These are phyloP conservation scores for Lordiphosa clarofinis DNA, from an alignment of 1,140 invertebrate species.

Conservation along the genomic window DNA sequence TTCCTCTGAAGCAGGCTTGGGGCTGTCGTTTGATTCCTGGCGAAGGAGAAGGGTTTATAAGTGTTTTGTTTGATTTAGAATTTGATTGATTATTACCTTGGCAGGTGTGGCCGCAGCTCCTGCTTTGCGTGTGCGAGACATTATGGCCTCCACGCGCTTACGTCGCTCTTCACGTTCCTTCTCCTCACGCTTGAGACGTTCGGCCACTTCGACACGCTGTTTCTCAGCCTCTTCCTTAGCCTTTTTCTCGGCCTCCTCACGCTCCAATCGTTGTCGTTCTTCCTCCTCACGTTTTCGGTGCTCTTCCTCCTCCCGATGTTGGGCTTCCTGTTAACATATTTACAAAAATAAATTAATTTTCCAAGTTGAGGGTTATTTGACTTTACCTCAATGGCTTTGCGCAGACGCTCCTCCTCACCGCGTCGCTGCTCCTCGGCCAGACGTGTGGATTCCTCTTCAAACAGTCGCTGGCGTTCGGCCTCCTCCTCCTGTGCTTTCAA, in stretches of 20 bases:
- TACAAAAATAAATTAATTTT: neutral
- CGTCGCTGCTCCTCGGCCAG: constrained; percentile 86
- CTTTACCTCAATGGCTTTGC: constrained; percentile 85
- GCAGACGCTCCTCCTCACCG: constrained; percentile 87
- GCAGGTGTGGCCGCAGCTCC: constrained; percentile 78
- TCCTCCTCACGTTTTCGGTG: constrained; percentile 83
- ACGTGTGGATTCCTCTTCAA: constrained; percentile 88
- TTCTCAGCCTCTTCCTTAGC: constrained; percentile 89
- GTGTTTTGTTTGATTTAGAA: neutral
- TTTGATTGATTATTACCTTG: constrained; percentile 46
- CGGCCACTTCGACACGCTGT: constrained; percentile 87
- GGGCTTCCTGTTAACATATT: constrained; percentile 80
- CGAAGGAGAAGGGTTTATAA: neutral
- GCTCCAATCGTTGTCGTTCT: constrained; percentile 85
- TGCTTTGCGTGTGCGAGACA: constrained; percentile 87
- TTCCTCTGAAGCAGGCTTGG: constrained; percentile 79
- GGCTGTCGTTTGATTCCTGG: constrained; percentile 71
- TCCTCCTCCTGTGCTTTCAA: constrained; percentile 89
- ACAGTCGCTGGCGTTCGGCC: constrained; percentile 88
- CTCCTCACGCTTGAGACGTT: constrained; percentile 88
- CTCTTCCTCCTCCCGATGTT: constrained; percentile 86
- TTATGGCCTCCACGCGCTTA: constrained; percentile 91
- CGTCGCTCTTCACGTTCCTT: constrained; percentile 88
- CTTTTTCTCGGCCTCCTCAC: constrained; percentile 88
- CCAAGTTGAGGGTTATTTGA: neutral